These are phyloP conservation scores for Chrysomallon squamiferum DNA, from an alignment of 1,140 invertebrate genomes.

Conservation along the genomic window DNA sequence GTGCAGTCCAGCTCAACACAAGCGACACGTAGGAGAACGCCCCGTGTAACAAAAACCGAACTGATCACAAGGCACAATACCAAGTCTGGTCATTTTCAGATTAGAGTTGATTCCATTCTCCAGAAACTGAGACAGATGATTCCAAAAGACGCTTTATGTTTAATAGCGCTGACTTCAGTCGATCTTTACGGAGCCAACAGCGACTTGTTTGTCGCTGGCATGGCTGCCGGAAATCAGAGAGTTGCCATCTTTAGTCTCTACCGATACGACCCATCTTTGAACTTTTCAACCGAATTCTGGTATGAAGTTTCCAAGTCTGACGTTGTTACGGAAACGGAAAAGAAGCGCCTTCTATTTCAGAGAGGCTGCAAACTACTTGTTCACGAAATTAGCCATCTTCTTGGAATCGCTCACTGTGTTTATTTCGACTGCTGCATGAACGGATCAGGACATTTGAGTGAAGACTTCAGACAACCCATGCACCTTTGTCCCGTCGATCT, in stretches of 20 bases:
- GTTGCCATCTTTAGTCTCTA: constrained; percentile 55
- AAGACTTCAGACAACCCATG: constrained; percentile 57
- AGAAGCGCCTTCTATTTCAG: constrained; percentile 36
- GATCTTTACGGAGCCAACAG: constrained; percentile 52
- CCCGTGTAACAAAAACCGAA: constrained; percentile 20
- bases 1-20: neutral
- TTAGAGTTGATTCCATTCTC: constrained; percentile 41
- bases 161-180: constrained; percentile 53
- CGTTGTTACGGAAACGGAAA: constrained; percentile 18
- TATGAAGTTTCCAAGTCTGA: constrained; percentile 29
- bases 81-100: constrained; percentile 41
- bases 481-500: constrained; percentile 58
- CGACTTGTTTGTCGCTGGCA: constrained; percentile 58
- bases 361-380: constrained; percentile 53
- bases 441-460: constrained; percentile 51
- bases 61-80: constrained; percentile 39
- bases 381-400: constrained; percentile 55
- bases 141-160: constrained; percentile 48
- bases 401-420: constrained; percentile 56
- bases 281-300: constrained; percentile 50
- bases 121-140: constrained; percentile 33
- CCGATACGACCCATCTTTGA: constrained; percentile 51
- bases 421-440: constrained; percentile 59
- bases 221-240: constrained; percentile 48
- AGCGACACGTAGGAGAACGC: neutral